Evolutionary conservation across 2,797 vertebrate species (phyloP), one percentile per base, ranked within the genome.

Genomic region (Lemur catta): DNA sequence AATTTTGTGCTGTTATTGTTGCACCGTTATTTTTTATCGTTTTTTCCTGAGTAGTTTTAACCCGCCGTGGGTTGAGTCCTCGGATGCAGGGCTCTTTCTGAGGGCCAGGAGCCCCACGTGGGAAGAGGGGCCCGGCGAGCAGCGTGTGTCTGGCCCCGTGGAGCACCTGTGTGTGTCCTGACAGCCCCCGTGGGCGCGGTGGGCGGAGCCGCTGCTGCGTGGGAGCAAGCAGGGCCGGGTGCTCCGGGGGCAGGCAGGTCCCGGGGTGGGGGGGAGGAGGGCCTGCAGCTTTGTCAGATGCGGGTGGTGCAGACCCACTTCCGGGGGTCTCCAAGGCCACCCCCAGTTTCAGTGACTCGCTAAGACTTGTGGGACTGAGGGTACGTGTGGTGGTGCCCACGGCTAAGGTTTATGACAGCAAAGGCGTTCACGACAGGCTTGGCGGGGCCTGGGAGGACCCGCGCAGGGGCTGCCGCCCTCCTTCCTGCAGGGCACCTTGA

Each of bases 381-480:
- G 55, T 57, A 57, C 7, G 22, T 43, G 5, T 28, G 15, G n/a
- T n/a, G 35, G 33, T 35, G 63, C 63, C 10, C 35, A 69, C 5
- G 10, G 72, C 69, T 17, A 30, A 74, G 17, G 26, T 74, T 30
- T 18, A 48, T 74, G 28, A 18, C 8, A 5, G 72, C 46, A 17
- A 30, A 74, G 28, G 43, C 8, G 9, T 2, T 17, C 2, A 15
- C 17, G 43, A 2, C 46, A 28, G 72, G 28, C 43, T 48, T 46
- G 71, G 4, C 4, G 0, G 28, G 8, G 26, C 46, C 43, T 30
- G 72, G 72, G 46, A 9, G 28, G 17, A 46, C 28, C 17, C 14
- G 24, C 0, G 0, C 41, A 18, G 7, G 4, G 41, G 14, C 72
- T 33, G 41, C 26, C 0, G 4, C 28, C 46, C 4, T 74, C 72